A percentile compares a stretch with the other conserved stretches of the same genome.
phyloP scores from a whole-genome alignment of 2,113 vertebrate species.

The Gadus macrocephalus region DNA sequence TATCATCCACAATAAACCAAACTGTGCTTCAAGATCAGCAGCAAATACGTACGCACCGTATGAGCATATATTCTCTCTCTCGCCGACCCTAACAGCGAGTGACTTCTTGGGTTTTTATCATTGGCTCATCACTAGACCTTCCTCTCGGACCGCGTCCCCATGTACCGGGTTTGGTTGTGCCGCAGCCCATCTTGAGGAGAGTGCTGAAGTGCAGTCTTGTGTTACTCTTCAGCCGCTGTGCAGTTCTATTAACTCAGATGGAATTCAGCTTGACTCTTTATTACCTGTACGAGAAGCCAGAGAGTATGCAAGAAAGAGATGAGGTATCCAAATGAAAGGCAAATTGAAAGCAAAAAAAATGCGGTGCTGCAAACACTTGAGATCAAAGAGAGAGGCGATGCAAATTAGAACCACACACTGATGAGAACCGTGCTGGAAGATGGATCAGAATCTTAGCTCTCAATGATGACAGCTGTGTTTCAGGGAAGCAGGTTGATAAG shows the following conservation, averaged over 20 bases:
- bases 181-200: not conserved
- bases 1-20: too few species aligned
- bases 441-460: conserved; percentile 63
- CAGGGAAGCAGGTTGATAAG: conserved; percentile 30
- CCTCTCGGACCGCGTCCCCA: too few species aligned
- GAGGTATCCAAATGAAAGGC: conserved; percentile 62
- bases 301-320: conserved; percentile 59
- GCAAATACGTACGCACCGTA: too few species aligned
- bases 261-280: conserved; percentile 15
- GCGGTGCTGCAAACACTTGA: conserved; percentile 45
- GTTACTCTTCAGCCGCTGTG: too few species aligned
- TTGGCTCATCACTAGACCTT: too few species aligned
- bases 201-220: too few species aligned
- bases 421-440: conserved; percentile 51
- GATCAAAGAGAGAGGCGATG: conserved; percentile 64
- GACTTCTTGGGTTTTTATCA: too few species aligned
- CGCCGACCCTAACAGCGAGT: too few species aligned
- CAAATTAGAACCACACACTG: conserved; percentile 68
- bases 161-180: too few species aligned
- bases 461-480: conserved; percentile 64
- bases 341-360: conserved; percentile 48
- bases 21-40: too few species aligned
- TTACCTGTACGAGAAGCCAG: conserved; percentile 29
- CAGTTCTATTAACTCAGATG: conserved; percentile 27
- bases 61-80: too few species aligned